Percentiles rank a stretch among this genome's conserved stretches.
These are phyloP conservation scores for Morpho achilles DNA, from an alignment of 2,888 invertebrate species.

Conservation along the genomic window DNA sequence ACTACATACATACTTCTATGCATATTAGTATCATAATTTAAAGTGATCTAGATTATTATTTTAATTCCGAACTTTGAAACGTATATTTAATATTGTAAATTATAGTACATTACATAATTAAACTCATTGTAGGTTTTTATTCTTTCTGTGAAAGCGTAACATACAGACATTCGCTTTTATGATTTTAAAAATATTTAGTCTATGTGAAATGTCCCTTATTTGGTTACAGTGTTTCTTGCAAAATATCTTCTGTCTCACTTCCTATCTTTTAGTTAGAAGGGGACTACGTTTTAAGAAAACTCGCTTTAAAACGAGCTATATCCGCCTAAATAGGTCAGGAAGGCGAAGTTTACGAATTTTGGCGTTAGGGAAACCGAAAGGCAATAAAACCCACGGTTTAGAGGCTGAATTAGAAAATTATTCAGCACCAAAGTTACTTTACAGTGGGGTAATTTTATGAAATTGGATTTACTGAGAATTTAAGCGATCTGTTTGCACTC, in stretches of 20 bases:
- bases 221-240: constrained; percentile 25
- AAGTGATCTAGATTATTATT: no score
- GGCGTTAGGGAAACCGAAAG: constrained; percentile 64
- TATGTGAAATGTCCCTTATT: constrained; percentile 15
- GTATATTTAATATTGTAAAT: no score
- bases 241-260: constrained; percentile 43
- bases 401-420: constrained; percentile 64
- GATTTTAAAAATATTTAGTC: constrained; percentile 1
- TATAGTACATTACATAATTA: no score
- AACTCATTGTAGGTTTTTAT: no score
- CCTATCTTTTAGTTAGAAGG: constrained; percentile 37
- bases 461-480: constrained; percentile 22
- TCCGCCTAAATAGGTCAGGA: constrained; percentile 76
- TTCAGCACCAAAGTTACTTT: constrained; percentile 39
- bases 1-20: no score
- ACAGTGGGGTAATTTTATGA: constrained; percentile 27
- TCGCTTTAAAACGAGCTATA: constrained; percentile 61
- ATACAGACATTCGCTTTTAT: no score
- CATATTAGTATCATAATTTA: no score
- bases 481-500: constrained; percentile 12
- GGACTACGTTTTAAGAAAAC: constrained; percentile 47
- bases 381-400: constrained; percentile 62
- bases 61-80: no score
- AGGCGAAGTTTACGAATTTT: constrained; percentile 73
- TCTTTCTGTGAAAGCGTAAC: no score